Evolutionary conservation across 1,140 invertebrate genomes (phyloP), one percentile per base, ranked within the genome.

Genomic region (Macrostomum lignano): DNA sequence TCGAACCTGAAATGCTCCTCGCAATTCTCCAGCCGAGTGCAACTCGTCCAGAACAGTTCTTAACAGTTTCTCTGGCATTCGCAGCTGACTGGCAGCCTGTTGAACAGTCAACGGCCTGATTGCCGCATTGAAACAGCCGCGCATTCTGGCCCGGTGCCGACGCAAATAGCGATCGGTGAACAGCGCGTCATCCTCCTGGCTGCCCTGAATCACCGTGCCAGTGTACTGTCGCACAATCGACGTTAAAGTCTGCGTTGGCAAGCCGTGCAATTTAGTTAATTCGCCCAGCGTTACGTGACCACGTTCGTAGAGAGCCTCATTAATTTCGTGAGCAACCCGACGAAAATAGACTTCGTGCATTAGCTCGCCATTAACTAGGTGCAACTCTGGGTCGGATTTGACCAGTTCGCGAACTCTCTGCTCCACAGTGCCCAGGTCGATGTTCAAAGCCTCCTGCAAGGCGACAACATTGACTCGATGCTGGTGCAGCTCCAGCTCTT

Each of bases 161-260:
- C 68, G 65, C 35, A 93, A 68, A 61, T 74, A 91, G 10, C 68
- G 68, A 47, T 81, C 72, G 1, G 81, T 93, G 46, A 78, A 88
- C 48, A 88, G 72, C 15, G 76, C 60, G 42, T 69, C 68, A 13
- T 64, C 56, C 61, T 88, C 81, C 49, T 77, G 72, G 43, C 70
- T 69, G 3, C 73, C 79, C 51, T 70, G 61, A 42, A 88, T 75
- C 7, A 70, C 63, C 51, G 68, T 74, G 3, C 74, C 74, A 37
- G 74, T 61, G 52, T 71, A 64, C 46, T 66, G 70, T 52, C 70
- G 70, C 41, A 74, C 48, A 51, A 66, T 40, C 55, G 60, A 41
- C 62, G 48, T 44, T 28, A 40, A 21, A 36, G 35, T n/a, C 10
- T 15, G 1, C 9, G 9, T 7, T 26, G 82, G 81, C 24, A 94